A percentile compares a stretch with the other conserved stretches of the same genome.
Evolutionary conservation across 2,113 vertebrate genomes (phyloP).

Genomic region (Lagopus muta): DNA sequence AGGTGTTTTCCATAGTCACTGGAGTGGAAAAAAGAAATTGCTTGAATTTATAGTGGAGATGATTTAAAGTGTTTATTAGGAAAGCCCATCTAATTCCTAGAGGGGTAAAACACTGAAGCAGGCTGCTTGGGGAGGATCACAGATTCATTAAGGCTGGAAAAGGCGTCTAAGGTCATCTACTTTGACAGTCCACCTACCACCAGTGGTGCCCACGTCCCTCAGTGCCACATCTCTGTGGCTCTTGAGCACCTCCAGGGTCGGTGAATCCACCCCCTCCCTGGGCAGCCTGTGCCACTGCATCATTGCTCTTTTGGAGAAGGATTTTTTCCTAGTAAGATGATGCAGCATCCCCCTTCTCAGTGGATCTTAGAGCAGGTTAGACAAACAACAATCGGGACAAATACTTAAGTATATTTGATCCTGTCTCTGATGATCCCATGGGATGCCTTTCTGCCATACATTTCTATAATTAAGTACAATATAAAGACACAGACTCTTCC

Average conservation of each 20-base stretch:
- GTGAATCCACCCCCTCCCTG: too few species aligned
- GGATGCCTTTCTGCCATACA: background rate
- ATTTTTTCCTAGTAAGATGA: too few species aligned
- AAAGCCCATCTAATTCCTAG: background rate
- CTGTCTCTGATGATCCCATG: background rate
- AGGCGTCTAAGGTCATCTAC: too few species aligned
- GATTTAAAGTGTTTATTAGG: background rate
- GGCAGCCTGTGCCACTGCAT: too few species aligned
- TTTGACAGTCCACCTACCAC: too few species aligned
- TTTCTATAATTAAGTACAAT: constrained; percentile 22
- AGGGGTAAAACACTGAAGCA: background rate
- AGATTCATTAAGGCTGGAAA: too few species aligned
- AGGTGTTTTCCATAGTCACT: background rate
- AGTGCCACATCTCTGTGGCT: too few species aligned
- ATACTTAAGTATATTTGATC: background rate
- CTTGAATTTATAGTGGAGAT: background rate
- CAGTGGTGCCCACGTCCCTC: too few species aligned
- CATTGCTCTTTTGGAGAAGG: too few species aligned
- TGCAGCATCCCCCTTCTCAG: background rate
- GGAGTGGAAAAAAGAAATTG: background rate
- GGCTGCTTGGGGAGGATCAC: background rate
- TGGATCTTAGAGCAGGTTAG: background rate
- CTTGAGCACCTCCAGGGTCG: too few species aligned
- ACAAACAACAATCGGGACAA: background rate
- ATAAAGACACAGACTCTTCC: background rate